Base-by-base conservation (phyloP, 2,113 vertebrate genomes). In the Nanorana parkeri region DNA sequence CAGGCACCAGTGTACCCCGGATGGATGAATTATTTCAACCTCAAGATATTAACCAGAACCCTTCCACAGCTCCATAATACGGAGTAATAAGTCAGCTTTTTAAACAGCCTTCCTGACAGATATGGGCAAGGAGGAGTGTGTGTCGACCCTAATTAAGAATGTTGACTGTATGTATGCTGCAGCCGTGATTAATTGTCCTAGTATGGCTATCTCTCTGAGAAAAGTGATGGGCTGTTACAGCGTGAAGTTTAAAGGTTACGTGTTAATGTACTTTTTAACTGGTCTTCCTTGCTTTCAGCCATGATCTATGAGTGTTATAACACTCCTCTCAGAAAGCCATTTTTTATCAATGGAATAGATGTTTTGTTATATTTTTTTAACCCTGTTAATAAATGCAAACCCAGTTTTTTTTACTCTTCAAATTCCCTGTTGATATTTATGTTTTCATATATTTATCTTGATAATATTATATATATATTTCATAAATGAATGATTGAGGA, bases 61-160 rank as follows among this genome's bases (percentile, higher is more conserved):
- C 89, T 90, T 91, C 88, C 89, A 91, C 89, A 86, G 90, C 90
- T 91, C 88, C 88, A 91, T 92, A 95, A 96, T 94, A 95, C 92
- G 95, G 95, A 94, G 91, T 95, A 94, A 96, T 96, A 96, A 97
- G 94, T 93, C 93, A 93, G 93, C 92, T 92, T 96, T 96, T 95
- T 96, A 96, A 96, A 96, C 95, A 96, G 91, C 93, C 91, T 85
- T 90, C 86, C 77, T 95, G 96, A 95, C 94, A 94, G 93, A 96
- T 95, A 93, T 93, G 92, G 94, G 92, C 90, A 85, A 88, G 89
- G 87, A 92, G 85, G 90, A 92, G 91, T 92, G 91, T 92, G 91
- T 89, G 92, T 93, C 92, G 92, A 87, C 90, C 88, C 92, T 94
- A 94, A 95, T 94, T 94, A 95, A 91, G 92, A 92, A 93, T 90